Percentiles rank a stretch among this genome's conserved stretches.
These are phyloP conservation scores for Globodera ellingtonae DNA, from an alignment of 1,140 invertebrate species.

Conservation along the genomic window DNA sequence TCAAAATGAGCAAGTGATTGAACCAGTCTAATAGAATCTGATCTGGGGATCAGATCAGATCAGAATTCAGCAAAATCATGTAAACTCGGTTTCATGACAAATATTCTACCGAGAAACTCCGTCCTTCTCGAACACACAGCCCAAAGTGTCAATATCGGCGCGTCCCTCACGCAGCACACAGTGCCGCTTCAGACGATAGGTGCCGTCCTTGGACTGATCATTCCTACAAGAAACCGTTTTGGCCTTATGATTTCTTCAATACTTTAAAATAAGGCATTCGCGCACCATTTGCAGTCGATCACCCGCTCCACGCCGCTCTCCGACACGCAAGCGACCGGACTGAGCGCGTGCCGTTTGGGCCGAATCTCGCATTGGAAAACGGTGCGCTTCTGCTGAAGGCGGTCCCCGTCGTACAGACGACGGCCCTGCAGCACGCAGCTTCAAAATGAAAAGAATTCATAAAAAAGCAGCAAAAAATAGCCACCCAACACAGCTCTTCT, in stretches of 20 bases:
- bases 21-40: not conserved
- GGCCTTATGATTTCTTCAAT: not conserved
- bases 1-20: not conserved
- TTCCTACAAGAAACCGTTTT: slow-evolving; percentile 3
- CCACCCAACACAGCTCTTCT: slow-evolving; percentile 34
- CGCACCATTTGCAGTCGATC: slow-evolving; percentile 30
- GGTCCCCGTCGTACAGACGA: slow-evolving; percentile 34
- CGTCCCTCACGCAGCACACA: slow-evolving; percentile 28
- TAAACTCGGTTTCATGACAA: not conserved
- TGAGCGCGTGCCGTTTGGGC: slow-evolving; percentile 30
- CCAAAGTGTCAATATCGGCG: slow-evolving; percentile 26
- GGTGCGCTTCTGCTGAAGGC: slow-evolving; percentile 22
- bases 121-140: slow-evolving; percentile 32
- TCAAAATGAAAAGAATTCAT: not conserved
- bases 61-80: no score
- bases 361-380: slow-evolving; percentile 38
- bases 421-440: slow-evolving; percentile 16
- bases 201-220: slow-evolving; percentile 20
- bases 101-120: slow-evolving; percentile 22
- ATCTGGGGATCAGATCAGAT: no score
- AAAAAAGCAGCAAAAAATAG: not conserved
- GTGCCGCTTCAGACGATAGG: slow-evolving; percentile 24
- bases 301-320: slow-evolving; percentile 31
- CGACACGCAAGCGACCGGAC: slow-evolving; percentile 33
- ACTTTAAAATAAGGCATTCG: not conserved